Conservation (phyloP, 2,113 vertebrate species). For the Cephalophus harveyi region DNA sequence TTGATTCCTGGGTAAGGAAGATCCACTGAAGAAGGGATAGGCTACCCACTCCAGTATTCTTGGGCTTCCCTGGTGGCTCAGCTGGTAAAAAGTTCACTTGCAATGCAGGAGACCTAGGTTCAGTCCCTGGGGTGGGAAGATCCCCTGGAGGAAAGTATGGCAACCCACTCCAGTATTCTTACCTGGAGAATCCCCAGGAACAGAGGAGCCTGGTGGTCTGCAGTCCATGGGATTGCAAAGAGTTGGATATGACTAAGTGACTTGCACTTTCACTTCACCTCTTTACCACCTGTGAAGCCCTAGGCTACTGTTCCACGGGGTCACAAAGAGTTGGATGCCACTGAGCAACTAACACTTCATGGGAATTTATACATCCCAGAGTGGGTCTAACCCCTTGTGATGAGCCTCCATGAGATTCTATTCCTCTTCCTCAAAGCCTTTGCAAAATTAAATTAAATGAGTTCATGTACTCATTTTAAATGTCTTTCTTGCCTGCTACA, state of each 20-base stretch:
- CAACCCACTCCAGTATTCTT: neutral
- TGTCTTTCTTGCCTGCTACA: neutral
- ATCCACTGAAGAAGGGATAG: neutral
- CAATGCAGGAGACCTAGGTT: neutral
- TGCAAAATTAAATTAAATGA: constrained; percentile 8
- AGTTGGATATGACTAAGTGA: neutral
- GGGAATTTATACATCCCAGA: neutral
- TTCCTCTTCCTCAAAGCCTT: neutral
- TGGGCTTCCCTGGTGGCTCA: neutral
- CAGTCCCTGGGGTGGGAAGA: neutral
- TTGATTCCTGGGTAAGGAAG: neutral
- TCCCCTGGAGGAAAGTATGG: neutral
- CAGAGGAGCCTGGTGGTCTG: neutral
- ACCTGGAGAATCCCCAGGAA: neutral
- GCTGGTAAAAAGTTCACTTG: neutral
- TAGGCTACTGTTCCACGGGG: neutral
- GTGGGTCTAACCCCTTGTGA: neutral
- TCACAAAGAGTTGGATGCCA: neutral
- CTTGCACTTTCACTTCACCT: neutral
- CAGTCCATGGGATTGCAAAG: neutral
- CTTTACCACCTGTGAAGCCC: neutral
- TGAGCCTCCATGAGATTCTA: neutral
- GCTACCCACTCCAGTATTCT: neutral
- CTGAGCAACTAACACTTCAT: neutral
- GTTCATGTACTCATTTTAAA: neutral